Base-by-base conservation (phyloP, 2,797 vertebrate species). In the Epinephelus coioides region DNA sequence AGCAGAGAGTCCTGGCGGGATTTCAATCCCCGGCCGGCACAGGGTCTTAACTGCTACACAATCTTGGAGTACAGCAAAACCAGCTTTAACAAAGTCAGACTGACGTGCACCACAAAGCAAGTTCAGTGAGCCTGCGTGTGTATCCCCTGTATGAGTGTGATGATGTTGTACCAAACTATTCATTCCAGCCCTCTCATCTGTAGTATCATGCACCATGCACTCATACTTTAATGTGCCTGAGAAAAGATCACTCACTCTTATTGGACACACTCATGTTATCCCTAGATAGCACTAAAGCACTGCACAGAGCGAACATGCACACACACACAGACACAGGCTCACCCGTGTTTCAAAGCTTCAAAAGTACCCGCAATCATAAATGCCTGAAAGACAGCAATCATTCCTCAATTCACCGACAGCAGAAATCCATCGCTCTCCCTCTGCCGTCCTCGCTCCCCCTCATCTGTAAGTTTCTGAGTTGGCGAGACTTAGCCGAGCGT, bases 301-400 rank as follows among this genome's bases (percentile, higher is more conserved):
- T 69, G 70, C 80, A 82, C 75, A 81, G 38, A 78, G 51, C 1
- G n/a, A 76, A 81, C 76, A 78, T 30, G 49, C 34, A 44, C 27
- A n/a, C 74, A 53, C 53, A 56, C 30, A 73, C 34, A 71, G 19
- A 57, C 64, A 88, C 46, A 76, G 10, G 43, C 71, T 75, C 68
- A 73, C 34, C 59, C 18, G 15, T 27, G 59, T 75, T 55, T 64
- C 70, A 82, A 85, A 69, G 68, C 53, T 81, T 86, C 69, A 63
- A 82, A 84, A 76, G 73, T 73, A 81, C 73, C 73, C 11, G 78
- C 85, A 90, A 89, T 86, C 82, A 74, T 85, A 76, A 84, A 87
- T 62, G 84, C 62, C 73, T 86, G 82, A 86, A 91, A 85, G 77
- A 73, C 67, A 85, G 83, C 86, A 90, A 88, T 92, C 86, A 90